Percentiles rank a stretch among this genome's conserved stretches.
These are phyloP conservation scores for Amphimallon solstitiale DNA, from an alignment of 2,888 invertebrate genomes.

Conservation along the genomic window DNA sequence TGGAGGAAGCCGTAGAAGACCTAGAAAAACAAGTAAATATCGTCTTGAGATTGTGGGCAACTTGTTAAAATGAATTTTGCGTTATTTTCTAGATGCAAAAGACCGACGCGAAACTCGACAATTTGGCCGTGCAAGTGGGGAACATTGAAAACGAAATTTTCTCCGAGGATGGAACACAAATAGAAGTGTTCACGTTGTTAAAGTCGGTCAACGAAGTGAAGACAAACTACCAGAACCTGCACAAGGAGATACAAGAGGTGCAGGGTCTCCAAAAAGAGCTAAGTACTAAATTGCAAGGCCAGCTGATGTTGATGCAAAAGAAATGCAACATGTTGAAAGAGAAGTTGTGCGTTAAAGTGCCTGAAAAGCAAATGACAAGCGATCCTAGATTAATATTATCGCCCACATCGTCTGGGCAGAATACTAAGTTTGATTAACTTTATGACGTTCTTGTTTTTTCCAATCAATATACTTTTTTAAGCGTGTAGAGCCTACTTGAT, in stretches of 20 bases:
- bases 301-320: constrained; percentile 77
- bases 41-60: background rate
- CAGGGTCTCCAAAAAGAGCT: constrained; percentile 83
- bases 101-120: constrained; percentile 77
- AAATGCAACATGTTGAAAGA: constrained; percentile 79
- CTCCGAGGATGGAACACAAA: constrained; percentile 63
- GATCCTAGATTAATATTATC: constrained; percentile 37
- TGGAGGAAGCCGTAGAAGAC: constrained; percentile 59
- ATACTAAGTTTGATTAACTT: constrained; percentile 6
- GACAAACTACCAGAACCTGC: constrained; percentile 81
- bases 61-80: background rate
- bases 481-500: constrained; percentile 13
- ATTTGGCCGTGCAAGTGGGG: constrained; percentile 79
- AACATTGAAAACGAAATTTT: constrained; percentile 74
- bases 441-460: background rate
- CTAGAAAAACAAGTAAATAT: constrained; percentile 58
- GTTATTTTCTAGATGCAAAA: constrained; percentile 71
- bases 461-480: constrained; percentile 5
- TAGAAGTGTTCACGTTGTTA: constrained; percentile 77
- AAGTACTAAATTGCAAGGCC: constrained; percentile 77
- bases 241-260: constrained; percentile 81
- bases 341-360: constrained; percentile 63
- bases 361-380: constrained; percentile 27
- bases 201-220: constrained; percentile 82
- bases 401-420: constrained; percentile 39